Evolutionary conservation across 2,113 vertebrate species (phyloP), one percentile per base, ranked within the genome.

Genomic region (Neomonachus schauinslandi): DNA sequence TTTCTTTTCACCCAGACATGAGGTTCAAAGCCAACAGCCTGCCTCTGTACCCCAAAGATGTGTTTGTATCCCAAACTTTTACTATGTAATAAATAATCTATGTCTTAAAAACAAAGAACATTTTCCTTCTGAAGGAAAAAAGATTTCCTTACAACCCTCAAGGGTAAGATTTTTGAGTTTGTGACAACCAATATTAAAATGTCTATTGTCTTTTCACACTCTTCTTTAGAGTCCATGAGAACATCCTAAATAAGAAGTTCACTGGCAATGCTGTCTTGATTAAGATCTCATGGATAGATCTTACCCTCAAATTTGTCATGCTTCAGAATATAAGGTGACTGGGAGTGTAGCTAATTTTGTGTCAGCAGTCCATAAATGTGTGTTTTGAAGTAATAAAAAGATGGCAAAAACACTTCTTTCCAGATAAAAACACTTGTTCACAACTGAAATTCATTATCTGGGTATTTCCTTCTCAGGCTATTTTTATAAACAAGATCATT

Each of bases 341-440:
- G n/a, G 19, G 14, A 26, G 26, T 94, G 22, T 39, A 84, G 79
- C 57, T 94, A 96, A 97, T 95, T 96, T 97, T 94, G 22, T 80
- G 82, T 83, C 91, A 87, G 14, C 10, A 77, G 42, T 53, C 61
- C 53, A 80, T 74, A 95, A 92, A 89, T 92, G 59, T 94, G 51
- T 86, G 67, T 80, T 94, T 94, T 86, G 72, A 95, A 93, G 81
- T 81, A 51, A 95, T 94, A 96, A 94, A 84, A 96, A 90, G 51
- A 94, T 74, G 84, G 76, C 84, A 84, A 80, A 77, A 77, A 77
- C 42, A 49, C 15, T 77, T 31, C 6, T 77, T 28, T 92, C 33
- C 33, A 55, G 59, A 94, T 61, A 89, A 95, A 96, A 96, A 93
- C 22, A 86, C 55, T 95, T 39, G 49, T 31, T 74, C 94, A 49